phyloP scores from a whole-genome alignment of 2,113 vertebrate genomes.

The Antechinus stuartii region DNA sequence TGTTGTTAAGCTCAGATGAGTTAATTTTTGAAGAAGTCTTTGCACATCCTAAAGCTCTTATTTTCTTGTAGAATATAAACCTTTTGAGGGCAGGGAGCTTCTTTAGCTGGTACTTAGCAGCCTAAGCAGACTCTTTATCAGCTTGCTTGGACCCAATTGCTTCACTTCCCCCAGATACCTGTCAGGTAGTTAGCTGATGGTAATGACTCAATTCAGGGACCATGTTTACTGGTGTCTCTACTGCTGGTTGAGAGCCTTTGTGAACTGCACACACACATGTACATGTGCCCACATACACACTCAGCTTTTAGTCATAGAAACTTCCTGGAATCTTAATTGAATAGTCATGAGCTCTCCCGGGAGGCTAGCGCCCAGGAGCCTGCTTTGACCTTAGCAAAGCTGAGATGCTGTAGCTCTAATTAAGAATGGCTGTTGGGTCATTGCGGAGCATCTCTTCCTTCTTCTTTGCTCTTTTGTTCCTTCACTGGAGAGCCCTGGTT shows the following conservation, averaged over 20 bases:
- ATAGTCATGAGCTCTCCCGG: background rate
- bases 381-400: background rate
- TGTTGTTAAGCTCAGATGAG: background rate
- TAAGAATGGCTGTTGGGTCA: background rate
- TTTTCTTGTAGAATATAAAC: background rate
- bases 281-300: too few relatives aligned
- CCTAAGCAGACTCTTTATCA: too few relatives aligned
- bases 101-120: too few relatives aligned
- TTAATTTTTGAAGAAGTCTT: background rate
- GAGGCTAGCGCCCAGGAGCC: background rate
- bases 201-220: too few relatives aligned
- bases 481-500: background rate
- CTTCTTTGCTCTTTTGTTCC: too few relatives aligned
- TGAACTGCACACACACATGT: too few relatives aligned
- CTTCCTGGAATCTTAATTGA: background rate
- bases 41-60: background rate
- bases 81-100: background rate
- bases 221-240: too few relatives aligned
- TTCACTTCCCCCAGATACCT: too few relatives aligned
- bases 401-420: background rate
- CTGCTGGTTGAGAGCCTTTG: too few relatives aligned
- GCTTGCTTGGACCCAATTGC: too few relatives aligned
- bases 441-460: background rate
- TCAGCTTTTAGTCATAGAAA: too few relatives aligned
- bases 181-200: too few relatives aligned